A percentile compares a stretch with the other conserved stretches of the same genome.
phyloP scores from a whole-genome alignment of 1,140 invertebrate genomes.

The Teleogryllus occipitalis region DNA sequence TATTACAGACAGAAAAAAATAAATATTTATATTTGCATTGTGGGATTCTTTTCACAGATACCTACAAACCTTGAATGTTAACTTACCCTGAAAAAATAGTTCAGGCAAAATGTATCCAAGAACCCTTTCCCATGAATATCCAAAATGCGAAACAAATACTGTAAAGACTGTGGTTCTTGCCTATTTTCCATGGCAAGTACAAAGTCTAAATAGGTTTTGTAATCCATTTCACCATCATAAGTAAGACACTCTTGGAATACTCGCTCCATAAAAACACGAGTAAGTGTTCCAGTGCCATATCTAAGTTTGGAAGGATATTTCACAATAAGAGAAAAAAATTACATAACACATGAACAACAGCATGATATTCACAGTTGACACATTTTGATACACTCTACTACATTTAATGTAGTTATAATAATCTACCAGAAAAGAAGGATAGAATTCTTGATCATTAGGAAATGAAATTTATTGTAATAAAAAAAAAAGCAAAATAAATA shows the following conservation, averaged over 20 bases:
- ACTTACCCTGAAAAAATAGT: conserved; percentile 83
- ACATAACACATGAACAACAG: neutral
- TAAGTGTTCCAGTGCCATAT: conserved; percentile 88
- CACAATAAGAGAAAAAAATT: neutral
- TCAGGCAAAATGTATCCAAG: conserved; percentile 81
- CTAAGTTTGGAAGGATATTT: conserved; percentile 35
- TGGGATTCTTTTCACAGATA: no score
- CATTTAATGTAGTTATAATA: neutral
- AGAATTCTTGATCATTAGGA: no score
- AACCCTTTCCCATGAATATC: conserved; percentile 85
- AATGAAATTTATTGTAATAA: no score
- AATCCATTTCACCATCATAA: conserved; percentile 96
- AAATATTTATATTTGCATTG: neutral
- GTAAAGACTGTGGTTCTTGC: conserved; percentile 80
- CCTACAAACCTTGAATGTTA: neutral
- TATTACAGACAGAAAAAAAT: neutral
- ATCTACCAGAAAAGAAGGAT: no score
- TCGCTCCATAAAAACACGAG: conserved; percentile 80
- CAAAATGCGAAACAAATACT: conserved; percentile 86
- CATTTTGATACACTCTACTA: neutral
- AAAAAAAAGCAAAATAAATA: no score
- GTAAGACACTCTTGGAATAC: conserved; percentile 94
- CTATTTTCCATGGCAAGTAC: conserved; percentile 89
- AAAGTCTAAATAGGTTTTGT: conserved; percentile 93
- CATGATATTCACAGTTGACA: neutral